These are phyloP conservation scores for Acanthornis magna DNA, from an alignment of 2,797 vertebrate species.

Conservation along the genomic window DNA sequence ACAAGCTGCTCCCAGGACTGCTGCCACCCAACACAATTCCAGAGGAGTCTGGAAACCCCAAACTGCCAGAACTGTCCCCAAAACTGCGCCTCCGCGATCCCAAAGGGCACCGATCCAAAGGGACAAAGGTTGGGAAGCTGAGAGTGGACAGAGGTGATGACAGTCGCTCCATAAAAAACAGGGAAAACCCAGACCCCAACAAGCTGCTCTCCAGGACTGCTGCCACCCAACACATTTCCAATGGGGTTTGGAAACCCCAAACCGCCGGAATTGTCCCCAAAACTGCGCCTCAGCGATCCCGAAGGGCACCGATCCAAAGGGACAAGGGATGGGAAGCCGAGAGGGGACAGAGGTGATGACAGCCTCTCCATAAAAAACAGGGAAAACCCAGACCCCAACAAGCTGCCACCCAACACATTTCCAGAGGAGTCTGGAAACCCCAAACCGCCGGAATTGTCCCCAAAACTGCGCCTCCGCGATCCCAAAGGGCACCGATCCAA, in stretches of 20 bases:
- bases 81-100: background rate
- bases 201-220: too few species aligned
- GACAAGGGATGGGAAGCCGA: background rate
- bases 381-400: too few species aligned
- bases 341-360: background rate
- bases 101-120: background rate
- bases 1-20: too few species aligned
- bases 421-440: too few species aligned
- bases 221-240: too few species aligned
- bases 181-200: too few species aligned
- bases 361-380: too few species aligned
- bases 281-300: background rate
- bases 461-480: background rate
- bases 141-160: background rate
- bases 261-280: background rate
- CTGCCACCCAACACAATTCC: too few species aligned
- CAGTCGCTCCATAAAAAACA: too few species aligned
- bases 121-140: background rate
- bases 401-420: too few species aligned
- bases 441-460: background rate
- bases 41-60: too few species aligned
- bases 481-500: background rate
- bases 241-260: background rate
- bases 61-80: background rate
- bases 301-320: background rate